Evolutionary conservation across 2,888 invertebrate genomes (phyloP).

Genomic region (Spicauda simplicius): DNA sequence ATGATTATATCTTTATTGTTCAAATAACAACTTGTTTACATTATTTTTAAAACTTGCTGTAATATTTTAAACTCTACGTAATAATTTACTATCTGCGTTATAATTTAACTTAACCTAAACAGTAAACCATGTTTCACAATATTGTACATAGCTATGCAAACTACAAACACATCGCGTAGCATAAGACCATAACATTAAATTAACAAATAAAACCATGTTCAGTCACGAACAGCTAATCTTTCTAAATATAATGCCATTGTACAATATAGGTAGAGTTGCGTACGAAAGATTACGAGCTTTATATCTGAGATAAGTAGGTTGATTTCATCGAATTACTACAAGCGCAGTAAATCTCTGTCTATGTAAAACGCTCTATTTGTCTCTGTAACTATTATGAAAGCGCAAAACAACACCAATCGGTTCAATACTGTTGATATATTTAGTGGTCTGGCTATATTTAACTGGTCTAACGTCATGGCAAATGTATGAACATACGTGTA

Average conservation of each 20-base stretch:
- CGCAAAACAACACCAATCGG: conserved; percentile 34
- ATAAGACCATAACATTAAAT: conserved; percentile 15
- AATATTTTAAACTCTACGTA: too few species aligned
- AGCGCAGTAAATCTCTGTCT: conserved; percentile 34
- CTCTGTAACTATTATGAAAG: conserved; percentile 35
- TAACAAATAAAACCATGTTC: conserved; percentile 29
- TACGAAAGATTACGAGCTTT: conserved; percentile 8
- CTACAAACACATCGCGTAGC: neutral
- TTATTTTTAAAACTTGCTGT: too few species aligned
- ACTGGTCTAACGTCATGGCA: conserved; percentile 15
- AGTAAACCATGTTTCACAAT: neutral
- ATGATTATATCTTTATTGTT: too few species aligned
- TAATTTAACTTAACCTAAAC: too few species aligned
- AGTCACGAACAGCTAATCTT: conserved; percentile 28
- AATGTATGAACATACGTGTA: conserved; percentile 8
- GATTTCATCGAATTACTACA: conserved; percentile 4
- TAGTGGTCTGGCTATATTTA: conserved; percentile 27
- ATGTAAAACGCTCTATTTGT: conserved; percentile 35
- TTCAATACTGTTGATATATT: conserved; percentile 35
- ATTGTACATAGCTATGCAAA: neutral
- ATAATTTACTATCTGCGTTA: too few species aligned
- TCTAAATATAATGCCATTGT: conserved; percentile 32
- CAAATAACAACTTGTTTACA: too few species aligned
- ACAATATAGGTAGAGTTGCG: conserved; percentile 21
- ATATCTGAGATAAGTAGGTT: neutral